Base-by-base conservation (phyloP, 1,140 invertebrate species). In the Xylocopa sonorina region DNA sequence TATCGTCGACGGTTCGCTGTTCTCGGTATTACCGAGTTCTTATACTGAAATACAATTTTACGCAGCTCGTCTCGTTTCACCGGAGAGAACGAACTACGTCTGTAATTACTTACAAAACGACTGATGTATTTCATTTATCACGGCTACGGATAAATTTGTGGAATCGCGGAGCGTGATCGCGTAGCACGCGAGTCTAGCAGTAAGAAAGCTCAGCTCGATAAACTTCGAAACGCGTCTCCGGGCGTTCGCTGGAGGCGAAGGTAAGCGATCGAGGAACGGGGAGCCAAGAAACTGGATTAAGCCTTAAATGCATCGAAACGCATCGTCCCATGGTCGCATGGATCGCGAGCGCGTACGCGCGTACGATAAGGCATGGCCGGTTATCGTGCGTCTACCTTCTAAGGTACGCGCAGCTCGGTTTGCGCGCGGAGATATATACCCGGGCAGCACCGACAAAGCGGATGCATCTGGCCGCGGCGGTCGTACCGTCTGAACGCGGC, bases 341-440 rank as follows among this genome's bases (percentile, higher is more conserved):
- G 18, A n/a, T 69, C 55, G 29, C 29, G n/a, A n/a, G 64, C 60
- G 58, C 24, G 24, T 48, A 48, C 32, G 48, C 18, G 58, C 71
- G n/a, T 18, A 3, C 86, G 87, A 88, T 90, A 89, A 89, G 74
- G 81, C 76, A 79, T 57, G 63, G 69, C 63, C 63, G 81, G 80
- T 88, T 89, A 89, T 89, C 88, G 87, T 80, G 46, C 86, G 67
- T 85, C 84, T 82, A 85, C 88, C 88, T 85, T 83, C 66, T 81
- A 76, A 69, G 80, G 78, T 63, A 46, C 71, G 29, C 46, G 46
- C 38, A 24, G 63, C 68, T 32, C n/a, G 53, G 51, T 71, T 64
- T 72, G 46, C 57, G 46, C 50, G 53, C 48, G 60, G 71, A 83
- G 75, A 83, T 64, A 82, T n/a, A 55, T 55, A 68, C 69, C 50